Evolutionary conservation across 2,113 vertebrate genomes (phyloP).

Genomic region (Cephalopterus ornatus): DNA sequence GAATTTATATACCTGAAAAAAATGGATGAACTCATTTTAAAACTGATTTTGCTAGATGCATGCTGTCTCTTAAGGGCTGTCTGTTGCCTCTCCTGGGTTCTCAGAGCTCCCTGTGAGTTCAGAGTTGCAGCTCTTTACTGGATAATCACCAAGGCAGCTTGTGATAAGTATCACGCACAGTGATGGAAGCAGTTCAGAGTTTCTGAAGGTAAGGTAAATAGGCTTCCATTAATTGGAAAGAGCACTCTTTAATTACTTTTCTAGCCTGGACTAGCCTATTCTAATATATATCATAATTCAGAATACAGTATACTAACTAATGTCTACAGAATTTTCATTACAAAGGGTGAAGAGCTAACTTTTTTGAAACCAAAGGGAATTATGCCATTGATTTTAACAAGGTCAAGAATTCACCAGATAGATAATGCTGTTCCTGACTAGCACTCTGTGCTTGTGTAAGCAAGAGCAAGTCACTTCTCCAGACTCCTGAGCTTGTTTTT

Average conservation of each 20-base stretch:
- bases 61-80: neutral
- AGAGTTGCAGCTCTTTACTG: neutral
- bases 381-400: conserved; percentile 40
- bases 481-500: neutral
- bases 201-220: conserved; percentile 57
- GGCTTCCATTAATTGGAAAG: conserved; percentile 51
- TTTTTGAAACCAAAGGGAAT: neutral
- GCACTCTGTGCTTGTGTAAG: neutral
- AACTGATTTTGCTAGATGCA: neutral
- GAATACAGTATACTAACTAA: conserved; percentile 16
- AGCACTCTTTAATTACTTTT: conserved; percentile 59
- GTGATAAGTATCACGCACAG: conserved; percentile 42
- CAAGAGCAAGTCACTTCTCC: neutral
- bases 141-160: conserved; percentile 44
- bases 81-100: neutral
- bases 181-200: conserved; percentile 49
- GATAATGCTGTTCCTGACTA: neutral
- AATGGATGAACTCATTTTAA: conserved; percentile 11
- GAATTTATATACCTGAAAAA: conserved; percentile 18
- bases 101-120: neutral
- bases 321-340: conserved; percentile 44
- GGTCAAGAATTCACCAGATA: conserved; percentile 37
- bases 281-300: conserved; percentile 56
- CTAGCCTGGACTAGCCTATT: conserved; percentile 48
- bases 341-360: conserved; percentile 21